Evolutionary conservation across 2,888 invertebrate species (phyloP).

Genomic region (Allacma fusca): DNA sequence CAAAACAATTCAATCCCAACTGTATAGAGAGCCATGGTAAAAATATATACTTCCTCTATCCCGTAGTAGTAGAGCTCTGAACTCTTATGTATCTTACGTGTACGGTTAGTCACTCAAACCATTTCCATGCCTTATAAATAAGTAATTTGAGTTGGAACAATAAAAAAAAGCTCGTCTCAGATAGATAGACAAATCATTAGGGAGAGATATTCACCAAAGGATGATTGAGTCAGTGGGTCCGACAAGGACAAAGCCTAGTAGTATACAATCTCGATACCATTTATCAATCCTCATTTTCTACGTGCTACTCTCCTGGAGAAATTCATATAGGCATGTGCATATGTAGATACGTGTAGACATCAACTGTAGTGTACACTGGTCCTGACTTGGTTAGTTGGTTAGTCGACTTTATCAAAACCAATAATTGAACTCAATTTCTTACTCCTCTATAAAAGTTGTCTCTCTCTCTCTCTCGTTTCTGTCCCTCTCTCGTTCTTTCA

Average conservation of each 20-base stretch:
- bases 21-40: too few species aligned
- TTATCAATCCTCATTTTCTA: not conserved
- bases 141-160: not conserved
- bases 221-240: not conserved
- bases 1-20: too few species aligned
- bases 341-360: too few species aligned
- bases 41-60: too few species aligned
- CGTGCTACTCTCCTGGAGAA: not conserved
- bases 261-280: not conserved
- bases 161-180: not conserved
- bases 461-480: not conserved
- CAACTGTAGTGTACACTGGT: not conserved
- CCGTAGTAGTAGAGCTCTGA: too few species aligned
- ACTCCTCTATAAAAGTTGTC: slow-evolving; percentile 2
- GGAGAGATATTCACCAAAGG: not conserved
- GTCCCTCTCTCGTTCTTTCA: too few species aligned
- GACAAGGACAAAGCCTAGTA: not conserved
- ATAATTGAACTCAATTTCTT: slow-evolving; percentile 38
- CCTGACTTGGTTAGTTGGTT: not conserved
- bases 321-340: too few species aligned
- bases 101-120: too few species aligned
- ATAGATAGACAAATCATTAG: not conserved
- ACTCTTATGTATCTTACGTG: too few species aligned
- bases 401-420: slow-evolving; percentile 34
- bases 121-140: not conserved